Base-by-base conservation (phyloP, 2,113 vertebrate species). In the Sebastes schlegelii region DNA sequence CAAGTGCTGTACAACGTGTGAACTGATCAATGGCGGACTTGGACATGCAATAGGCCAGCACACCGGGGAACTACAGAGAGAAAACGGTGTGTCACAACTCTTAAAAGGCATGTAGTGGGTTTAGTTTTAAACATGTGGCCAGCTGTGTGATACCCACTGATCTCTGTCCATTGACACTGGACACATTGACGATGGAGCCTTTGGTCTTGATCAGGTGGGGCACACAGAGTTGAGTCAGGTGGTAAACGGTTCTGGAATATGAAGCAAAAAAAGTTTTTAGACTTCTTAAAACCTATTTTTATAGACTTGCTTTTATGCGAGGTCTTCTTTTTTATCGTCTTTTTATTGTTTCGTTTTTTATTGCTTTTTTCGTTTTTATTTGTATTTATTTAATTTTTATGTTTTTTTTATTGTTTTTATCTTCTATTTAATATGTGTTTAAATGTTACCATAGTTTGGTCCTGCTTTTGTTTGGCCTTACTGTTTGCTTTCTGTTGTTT, bases 21-120 rank as follows among this genome's bases (percentile, higher is more conserved):
- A 96, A 95, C 83, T 96, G 96, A 86, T 96, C 96, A n/a, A 96
- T 94, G 43, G 96, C 95, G 0, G 96, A 94, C 79, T 96, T 96
- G 23, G 96, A 96, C 94, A 96, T 95, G 81, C 96, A 96, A 67
- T 96, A 96, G 16, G 95, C 94, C 73, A 96, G 86, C 34, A 96
- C 95, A 16, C 95, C 95, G 23, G 95, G 94, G 68, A 96, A 96
- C 96, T 96, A 54, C 8, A 77, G 68, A 74, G 62, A 65, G 26
- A 76, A 14, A 66, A 52, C 13, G 23, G 40, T 4, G 8, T 12
- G 48, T 45, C 1, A 55, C 58, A 6, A 8, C 6, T 8, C n/a
- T 4, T 26, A 13, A 74, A 9, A 77, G 21, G 23, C 4, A 45
- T 19, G 10, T 4, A 26, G 45, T 0, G 2, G 2, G 48, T 46